A percentile compares a stretch with the other conserved stretches of the same genome.
These are phyloP conservation scores for Apus apus DNA, from an alignment of 2,113 vertebrate species.

Conservation along the genomic window DNA sequence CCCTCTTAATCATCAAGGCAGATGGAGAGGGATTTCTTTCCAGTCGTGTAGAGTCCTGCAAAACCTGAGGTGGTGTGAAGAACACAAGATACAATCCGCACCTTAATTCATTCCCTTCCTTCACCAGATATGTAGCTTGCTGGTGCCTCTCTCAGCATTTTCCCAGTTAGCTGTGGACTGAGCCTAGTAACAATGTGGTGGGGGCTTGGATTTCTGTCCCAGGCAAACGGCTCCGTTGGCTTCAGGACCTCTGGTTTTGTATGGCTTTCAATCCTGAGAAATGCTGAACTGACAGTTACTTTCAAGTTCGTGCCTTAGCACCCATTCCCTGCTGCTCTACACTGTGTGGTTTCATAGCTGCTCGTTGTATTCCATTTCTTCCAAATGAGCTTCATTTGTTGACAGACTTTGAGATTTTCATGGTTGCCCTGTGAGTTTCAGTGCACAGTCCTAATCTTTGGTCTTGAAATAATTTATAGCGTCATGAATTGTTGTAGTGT, in stretches of 20 bases:
- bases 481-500: not conserved
- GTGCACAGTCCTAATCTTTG: not conserved
- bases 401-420: conserved; percentile 47
- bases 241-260: not conserved
- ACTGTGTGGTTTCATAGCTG: not conserved
- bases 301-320: not conserved
- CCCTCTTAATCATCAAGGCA: not conserved
- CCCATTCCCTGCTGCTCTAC: conserved; percentile 17
- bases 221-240: not conserved
- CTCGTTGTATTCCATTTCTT: conserved; percentile 19
- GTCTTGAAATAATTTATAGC: conserved; percentile 41
- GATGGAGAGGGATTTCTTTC: not conserved
- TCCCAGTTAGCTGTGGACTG: not conserved
- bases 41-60: not conserved
- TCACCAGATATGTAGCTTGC: not conserved
- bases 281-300: conserved; percentile 3
- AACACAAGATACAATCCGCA: not conserved
- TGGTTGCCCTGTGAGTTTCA: not conserved
- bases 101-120: not conserved
- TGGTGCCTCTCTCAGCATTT: not conserved
- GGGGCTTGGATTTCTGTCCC: not conserved
- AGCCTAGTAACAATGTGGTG: not conserved
- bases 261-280: not conserved
- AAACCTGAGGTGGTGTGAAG: not conserved
- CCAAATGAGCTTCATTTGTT: conserved; percentile 41